Evolutionary conservation across 2,113 vertebrate species (phyloP).

Genomic region (Terrapene triunguis): DNA sequence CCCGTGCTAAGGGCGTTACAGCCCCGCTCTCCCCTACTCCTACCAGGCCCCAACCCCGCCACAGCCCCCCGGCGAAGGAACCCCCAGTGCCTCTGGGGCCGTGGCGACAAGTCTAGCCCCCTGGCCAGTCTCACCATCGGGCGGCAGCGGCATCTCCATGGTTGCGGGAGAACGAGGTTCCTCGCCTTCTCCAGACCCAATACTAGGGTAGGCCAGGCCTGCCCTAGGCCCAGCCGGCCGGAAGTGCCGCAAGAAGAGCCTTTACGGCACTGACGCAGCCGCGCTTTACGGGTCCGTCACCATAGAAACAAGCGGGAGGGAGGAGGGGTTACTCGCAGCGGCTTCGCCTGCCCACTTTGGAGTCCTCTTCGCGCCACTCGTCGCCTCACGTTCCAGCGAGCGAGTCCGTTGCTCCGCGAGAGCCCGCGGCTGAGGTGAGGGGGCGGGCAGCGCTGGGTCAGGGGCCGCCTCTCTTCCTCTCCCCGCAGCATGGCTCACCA

Average conservation of each 20-base stretch:
- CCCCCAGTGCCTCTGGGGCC: neutral
- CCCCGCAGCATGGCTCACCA: too few species aligned
- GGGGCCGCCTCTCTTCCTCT: too few species aligned
- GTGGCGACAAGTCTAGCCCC: neutral
- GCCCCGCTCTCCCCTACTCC: neutral
- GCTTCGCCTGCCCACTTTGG: neutral
- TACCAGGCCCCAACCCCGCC: constrained; percentile 5
- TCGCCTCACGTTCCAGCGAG: too few species aligned
- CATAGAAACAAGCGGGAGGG: constrained; percentile 4
- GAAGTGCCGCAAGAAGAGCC: constrained; percentile 38
- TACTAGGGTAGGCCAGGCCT: neutral
- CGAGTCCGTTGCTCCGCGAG: too few species aligned
- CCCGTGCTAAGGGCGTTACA: neutral
- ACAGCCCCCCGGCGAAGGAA: neutral
- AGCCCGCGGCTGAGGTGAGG: too few species aligned
- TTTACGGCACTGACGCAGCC: constrained; percentile 41
- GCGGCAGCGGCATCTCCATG: constrained; percentile 86
- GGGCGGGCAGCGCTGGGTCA: too few species aligned
- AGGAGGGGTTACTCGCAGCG: fast-evolving
- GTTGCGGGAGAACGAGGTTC: constrained; percentile 42
- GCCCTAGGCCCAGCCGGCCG: constrained; percentile 56
- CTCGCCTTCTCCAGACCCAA: neutral
- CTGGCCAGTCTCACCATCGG: constrained; percentile 78
- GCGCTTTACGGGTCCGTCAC: constrained; percentile 72
- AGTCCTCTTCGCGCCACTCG: fast-evolving